Percentiles rank a stretch among this genome's conserved stretches.
These are phyloP conservation scores for Teleopsis dalmanni DNA, from an alignment of 1,140 invertebrate species.

Conservation along the genomic window DNA sequence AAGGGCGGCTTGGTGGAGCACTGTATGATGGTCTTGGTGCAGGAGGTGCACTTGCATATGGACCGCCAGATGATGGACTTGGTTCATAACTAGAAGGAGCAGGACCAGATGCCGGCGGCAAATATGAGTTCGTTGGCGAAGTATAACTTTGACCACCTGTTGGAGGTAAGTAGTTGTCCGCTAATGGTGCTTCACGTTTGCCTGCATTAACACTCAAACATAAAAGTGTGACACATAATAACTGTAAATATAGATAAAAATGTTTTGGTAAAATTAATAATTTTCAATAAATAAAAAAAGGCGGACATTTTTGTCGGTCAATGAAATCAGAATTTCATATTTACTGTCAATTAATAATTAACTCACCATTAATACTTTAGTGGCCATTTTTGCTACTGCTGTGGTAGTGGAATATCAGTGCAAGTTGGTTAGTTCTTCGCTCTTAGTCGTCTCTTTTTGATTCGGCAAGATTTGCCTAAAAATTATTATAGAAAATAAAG, in stretches of 20 bases:
- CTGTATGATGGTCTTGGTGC: conserved; percentile 45
- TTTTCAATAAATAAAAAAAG: too few species aligned
- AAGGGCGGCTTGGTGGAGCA: conserved; percentile 39
- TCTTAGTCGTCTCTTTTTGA: too few species aligned
- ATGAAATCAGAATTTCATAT: too few species aligned
- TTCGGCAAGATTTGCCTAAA: too few species aligned
- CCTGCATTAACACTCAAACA: conserved; percentile 17
- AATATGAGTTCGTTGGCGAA: conserved; percentile 30
- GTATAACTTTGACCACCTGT: conserved; percentile 20
- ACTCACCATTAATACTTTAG: too few species aligned
- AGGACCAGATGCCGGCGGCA: conserved; percentile 40
- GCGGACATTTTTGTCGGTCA: too few species aligned
- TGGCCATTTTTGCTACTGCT: not conserved
- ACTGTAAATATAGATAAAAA: conserved; percentile 15
- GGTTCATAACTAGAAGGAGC: conserved; percentile 19
- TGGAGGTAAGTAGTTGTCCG: conserved; percentile 17
- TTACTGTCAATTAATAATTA: too few species aligned
- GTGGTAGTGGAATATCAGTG: too few species aligned
- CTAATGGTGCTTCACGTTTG: conserved; percentile 32
- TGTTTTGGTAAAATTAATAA: too few species aligned
- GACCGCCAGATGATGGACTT: conserved; percentile 18
- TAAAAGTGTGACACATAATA: conserved; percentile 26
- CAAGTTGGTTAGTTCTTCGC: too few species aligned
- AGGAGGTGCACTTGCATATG: conserved; percentile 35
- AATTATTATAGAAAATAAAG: too few species aligned